These are phyloP conservation scores for Drosophila nr. medialis DNA, from an alignment of 2,888 invertebrate genomes.

Conservation along the genomic window DNA sequence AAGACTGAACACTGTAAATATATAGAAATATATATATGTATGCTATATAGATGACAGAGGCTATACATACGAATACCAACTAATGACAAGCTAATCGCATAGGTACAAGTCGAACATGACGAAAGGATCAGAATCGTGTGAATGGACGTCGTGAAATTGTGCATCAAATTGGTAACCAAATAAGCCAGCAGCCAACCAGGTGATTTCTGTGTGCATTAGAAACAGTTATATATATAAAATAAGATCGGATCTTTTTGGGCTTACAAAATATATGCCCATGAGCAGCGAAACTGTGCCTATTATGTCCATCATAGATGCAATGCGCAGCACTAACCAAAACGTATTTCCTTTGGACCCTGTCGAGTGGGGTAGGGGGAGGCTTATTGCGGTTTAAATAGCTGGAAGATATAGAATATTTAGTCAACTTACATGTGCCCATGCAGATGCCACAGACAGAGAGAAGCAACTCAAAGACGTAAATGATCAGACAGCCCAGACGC, in stretches of 20 bases:
- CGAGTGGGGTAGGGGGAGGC: background rate
- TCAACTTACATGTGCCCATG: constrained; percentile 46
- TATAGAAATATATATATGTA: background rate
- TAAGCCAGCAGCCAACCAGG: constrained; percentile 26
- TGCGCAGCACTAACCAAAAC: constrained; percentile 18
- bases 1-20: constrained; percentile 34
- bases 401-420: background rate
- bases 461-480: constrained; percentile 27
- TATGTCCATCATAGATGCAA: constrained; percentile 36
- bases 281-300: constrained; percentile 41
- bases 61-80: background rate
- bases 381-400: too few species aligned
- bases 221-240: background rate
- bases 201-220: constrained; percentile 30
- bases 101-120: constrained; percentile 14
- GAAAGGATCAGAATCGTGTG: background rate
- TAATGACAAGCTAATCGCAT: background rate
- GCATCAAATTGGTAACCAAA: constrained; percentile 30
- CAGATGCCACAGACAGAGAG: constrained; percentile 35
- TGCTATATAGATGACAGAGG: background rate
- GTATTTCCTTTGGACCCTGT: background rate
- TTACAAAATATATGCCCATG: constrained; percentile 42
- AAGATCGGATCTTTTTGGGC: background rate
- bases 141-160: background rate
- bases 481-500: constrained; percentile 40